These are phyloP conservation scores for Panthera tigris DNA, from an alignment of 2,113 vertebrate genomes.

Conservation along the genomic window DNA sequence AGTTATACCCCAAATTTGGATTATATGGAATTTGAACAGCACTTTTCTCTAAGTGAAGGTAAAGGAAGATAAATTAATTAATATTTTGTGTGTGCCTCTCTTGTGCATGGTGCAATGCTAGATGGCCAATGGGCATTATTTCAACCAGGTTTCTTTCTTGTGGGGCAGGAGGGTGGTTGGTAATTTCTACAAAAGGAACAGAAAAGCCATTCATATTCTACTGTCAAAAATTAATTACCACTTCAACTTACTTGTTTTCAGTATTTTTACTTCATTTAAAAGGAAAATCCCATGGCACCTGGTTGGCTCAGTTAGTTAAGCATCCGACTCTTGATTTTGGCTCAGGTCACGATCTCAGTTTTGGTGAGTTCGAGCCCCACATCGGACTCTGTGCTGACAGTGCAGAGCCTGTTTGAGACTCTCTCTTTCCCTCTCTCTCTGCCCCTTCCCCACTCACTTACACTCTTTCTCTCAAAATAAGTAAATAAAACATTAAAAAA, in stretches of 20 bases:
- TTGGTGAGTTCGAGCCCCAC: neutral
- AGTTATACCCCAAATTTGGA: neutral
- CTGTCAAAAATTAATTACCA: neutral
- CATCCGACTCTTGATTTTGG: neutral
- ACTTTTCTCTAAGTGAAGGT: neutral
- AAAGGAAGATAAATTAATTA: neutral
- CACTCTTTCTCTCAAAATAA: too few relatives aligned
- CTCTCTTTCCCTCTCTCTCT: neutral
- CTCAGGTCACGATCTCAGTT: neutral
- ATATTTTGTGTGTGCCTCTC: neutral
- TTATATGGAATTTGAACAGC: neutral
- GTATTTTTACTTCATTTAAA: neutral
- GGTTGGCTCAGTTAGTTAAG: too few relatives aligned
- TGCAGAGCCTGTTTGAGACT: neutral
- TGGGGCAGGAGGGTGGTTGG: rapidly evolving
- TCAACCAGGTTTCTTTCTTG: neutral
- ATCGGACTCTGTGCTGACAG: neutral
- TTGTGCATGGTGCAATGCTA: neutral
- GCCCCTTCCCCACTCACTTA: too few relatives aligned
- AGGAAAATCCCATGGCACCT: neutral
- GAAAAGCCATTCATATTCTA: neutral
- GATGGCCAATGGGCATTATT: neutral
- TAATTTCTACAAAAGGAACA: neutral
- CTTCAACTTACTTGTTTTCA: neutral
- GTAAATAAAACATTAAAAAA: too few relatives aligned